Evolutionary conservation across 2,888 invertebrate genomes (phyloP), one percentile per base, ranked within the genome.

Genomic region (Yponomeuta sedellus): DNA sequence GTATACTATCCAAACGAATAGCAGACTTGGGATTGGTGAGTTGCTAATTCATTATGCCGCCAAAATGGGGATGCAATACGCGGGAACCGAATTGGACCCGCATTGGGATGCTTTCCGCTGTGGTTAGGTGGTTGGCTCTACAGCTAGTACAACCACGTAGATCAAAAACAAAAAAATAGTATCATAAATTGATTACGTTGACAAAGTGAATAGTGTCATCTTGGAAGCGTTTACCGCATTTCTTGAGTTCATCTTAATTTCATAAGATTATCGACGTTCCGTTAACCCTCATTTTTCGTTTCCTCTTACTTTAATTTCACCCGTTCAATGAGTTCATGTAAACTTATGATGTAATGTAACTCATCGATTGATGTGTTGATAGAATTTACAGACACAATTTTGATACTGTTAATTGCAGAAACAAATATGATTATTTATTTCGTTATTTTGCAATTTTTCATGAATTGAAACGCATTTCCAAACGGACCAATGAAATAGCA

Each of bases 21-120:
- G 94, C 94, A 80, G 92, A 94, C 75, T 92, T 95, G 83, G 95
- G 95, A 71, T 94, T 95, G 86, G 95, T 95, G 86, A 94, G 94
- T 92, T 68, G 74, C 68, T 66, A 64, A 52, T 83, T 8, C 20
- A 58, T 22, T 22, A 20, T 85, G 76, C 81, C 84, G 82, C 85
- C 81, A 83, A 85, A 83, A 77, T 69, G 66, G 66, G 67, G 58
- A 59, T 58, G 61, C 57, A 58, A 58, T 34, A 34, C 8, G 34
- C 44, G 12, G 44, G 44, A 64, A 63, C 39, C 57, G 52, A 67
- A 59, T 73, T 67, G 20, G 20, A n/a, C 58, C 22, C 20, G n/a
- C 58, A 20, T 11, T 58, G 10, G 10, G 10, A 11, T 58, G 20
- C 22, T 19, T 58, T 10, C 20, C 22, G 34, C 6, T 62, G n/a